Percentiles rank a stretch among this genome's conserved stretches.
phyloP scores from a whole-genome alignment of 2,113 vertebrate species.

The Junco hyemalis region DNA sequence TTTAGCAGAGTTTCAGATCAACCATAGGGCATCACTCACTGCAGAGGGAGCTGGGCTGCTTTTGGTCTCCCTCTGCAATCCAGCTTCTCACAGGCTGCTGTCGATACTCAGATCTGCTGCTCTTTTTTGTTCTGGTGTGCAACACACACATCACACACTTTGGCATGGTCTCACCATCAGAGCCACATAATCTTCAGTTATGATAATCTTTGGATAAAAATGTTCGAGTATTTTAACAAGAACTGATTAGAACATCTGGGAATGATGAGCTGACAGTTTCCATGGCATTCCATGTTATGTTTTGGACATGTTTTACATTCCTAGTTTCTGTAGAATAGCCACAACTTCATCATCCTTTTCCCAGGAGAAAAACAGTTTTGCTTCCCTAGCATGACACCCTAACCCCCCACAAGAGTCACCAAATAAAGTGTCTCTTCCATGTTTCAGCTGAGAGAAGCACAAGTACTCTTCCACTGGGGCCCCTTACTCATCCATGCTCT shows the following conservation, averaged over 20 bases:
- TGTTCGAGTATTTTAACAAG: background rate
- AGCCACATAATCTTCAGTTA: background rate
- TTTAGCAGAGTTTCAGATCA: background rate
- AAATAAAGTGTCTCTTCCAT: background rate
- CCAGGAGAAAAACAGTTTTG: background rate
- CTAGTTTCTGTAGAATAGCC: background rate
- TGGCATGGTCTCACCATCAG: background rate
- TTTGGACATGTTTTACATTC: background rate
- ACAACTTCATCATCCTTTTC: background rate
- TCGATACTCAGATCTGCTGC: background rate
- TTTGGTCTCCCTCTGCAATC: background rate
- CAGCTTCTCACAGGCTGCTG: background rate
- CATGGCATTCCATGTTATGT: background rate
- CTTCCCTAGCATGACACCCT: background rate
- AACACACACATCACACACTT: background rate
- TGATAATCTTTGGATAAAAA: background rate
- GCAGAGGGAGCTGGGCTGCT: background rate
- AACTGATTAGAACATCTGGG: background rate
- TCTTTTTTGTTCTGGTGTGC: background rate
- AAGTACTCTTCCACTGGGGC: background rate
- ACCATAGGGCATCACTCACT: background rate
- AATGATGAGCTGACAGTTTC: background rate
- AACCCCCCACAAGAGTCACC: background rate
- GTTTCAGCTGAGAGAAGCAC: background rate
- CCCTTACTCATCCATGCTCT: background rate